Percentiles rank a stretch among this genome's conserved stretches.
These are phyloP conservation scores for Xenops minutus DNA, from an alignment of 2,797 vertebrate species.

Conservation along the genomic window DNA sequence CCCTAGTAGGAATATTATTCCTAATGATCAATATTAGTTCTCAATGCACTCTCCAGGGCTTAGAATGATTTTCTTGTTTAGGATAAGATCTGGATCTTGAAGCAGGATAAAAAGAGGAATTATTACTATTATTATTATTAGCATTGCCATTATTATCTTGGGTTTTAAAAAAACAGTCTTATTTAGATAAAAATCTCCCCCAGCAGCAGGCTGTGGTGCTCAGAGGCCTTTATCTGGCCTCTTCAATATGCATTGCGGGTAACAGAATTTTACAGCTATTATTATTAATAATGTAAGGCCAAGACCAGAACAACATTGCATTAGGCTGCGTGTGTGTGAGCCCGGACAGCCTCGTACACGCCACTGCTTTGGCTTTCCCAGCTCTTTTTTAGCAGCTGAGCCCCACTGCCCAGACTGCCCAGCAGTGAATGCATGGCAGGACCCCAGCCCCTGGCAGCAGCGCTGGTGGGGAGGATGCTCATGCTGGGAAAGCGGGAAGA, in stretches of 20 bases:
- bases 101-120: background rate
- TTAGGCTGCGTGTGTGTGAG: background rate
- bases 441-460: background rate
- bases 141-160: constrained; percentile 24
- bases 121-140: constrained; percentile 31
- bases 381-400: background rate
- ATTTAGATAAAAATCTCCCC: constrained; percentile 45
- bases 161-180: background rate
- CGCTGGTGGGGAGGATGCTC: background rate
- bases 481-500: background rate
- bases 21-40: constrained; percentile 63
- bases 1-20: constrained; percentile 14
- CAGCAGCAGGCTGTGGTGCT: background rate
- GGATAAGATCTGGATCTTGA: constrained; percentile 49
- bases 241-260: background rate
- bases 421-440: fast-evolving
- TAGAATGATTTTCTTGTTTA: constrained; percentile 19
- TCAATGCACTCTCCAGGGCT: constrained; percentile 11
- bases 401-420: fast-evolving
- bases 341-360: fast-evolving
- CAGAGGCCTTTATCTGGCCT: background rate
- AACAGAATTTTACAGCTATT: constrained; percentile 30
- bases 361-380: background rate
- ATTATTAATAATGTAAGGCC: constrained; percentile 31
- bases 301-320: background rate